These are phyloP conservation scores for Syngnathus rostellatus DNA, from an alignment of 2,797 vertebrate species.

Conservation along the genomic window DNA sequence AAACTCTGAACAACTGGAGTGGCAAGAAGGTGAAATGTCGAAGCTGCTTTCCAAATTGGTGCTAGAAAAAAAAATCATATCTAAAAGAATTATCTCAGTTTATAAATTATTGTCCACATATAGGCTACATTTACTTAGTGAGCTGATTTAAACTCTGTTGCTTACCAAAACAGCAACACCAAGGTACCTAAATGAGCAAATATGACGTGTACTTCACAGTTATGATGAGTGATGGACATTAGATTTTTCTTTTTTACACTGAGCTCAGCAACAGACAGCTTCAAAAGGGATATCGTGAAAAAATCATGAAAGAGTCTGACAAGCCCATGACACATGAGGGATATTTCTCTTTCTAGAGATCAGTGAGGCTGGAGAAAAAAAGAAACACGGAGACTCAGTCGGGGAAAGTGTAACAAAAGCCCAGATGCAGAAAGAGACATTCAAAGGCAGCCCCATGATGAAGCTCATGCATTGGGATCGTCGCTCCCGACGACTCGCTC, in stretches of 20 bases:
- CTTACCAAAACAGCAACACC: background rate
- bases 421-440: slow-evolving; percentile 42
- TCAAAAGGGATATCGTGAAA: slow-evolving; percentile 18
- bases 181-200: background rate
- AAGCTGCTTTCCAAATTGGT: too few relatives aligned
- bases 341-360: slow-evolving; percentile 12
- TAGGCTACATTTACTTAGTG: background rate
- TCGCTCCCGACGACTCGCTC: slow-evolving; percentile 47
- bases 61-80: too few relatives aligned
- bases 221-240: background rate
- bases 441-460: slow-evolving; percentile 48
- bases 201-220: background rate
- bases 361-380: slow-evolving; percentile 33
- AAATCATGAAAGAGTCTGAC: slow-evolving; percentile 18
- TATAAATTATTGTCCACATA: background rate
- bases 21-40: slow-evolving; percentile 20
- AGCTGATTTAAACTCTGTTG: too few relatives aligned
- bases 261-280: background rate
- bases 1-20: slow-evolving; percentile 6
- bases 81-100: too few relatives aligned
- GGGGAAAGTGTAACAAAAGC: slow-evolving; percentile 26
- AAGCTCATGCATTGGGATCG: slow-evolving; percentile 43
- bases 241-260: background rate
- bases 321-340: slow-evolving; percentile 13
- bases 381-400: slow-evolving; percentile 22